Conservation (phyloP, 2,797 vertebrate genomes). For the Potorous gilbertii region DNA sequence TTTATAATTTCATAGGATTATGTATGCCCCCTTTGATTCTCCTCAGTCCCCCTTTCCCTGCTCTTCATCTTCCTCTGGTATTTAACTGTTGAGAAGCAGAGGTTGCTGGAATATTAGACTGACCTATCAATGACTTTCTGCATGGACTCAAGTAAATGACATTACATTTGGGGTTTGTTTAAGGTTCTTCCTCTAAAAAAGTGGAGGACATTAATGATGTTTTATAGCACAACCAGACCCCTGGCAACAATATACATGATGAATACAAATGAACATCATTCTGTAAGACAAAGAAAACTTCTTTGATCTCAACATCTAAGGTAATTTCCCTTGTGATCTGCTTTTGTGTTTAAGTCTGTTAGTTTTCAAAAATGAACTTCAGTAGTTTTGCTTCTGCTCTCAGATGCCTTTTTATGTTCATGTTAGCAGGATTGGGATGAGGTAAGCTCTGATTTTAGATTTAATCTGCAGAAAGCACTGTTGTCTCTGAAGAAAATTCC, state of each 20-base stretch:
- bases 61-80: not conserved
- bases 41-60: not conserved
- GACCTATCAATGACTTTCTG: not conserved
- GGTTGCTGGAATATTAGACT: not conserved
- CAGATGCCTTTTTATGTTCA: not conserved
- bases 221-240: conserved; percentile 1
- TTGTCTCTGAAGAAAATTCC: not conserved
- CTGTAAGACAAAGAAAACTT: not conserved
- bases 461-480: not conserved
- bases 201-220: not conserved
- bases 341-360: not conserved
- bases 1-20: not conserved
- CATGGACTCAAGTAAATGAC: not conserved
- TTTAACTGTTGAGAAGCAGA: not conserved
- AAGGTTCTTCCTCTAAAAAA: not conserved
- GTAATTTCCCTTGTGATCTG: not conserved
- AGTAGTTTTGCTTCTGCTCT: not conserved
- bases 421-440: not conserved
- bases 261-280: not conserved
- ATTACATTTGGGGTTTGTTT: not conserved
- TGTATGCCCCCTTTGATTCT: not conserved
- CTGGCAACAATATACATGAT: not conserved
- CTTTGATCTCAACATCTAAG: not conserved
- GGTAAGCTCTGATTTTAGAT: not conserved
- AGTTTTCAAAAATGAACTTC: not conserved